These are phyloP conservation scores for Vireo altiloquus DNA, from an alignment of 2,113 vertebrate genomes.

Conservation along the genomic window DNA sequence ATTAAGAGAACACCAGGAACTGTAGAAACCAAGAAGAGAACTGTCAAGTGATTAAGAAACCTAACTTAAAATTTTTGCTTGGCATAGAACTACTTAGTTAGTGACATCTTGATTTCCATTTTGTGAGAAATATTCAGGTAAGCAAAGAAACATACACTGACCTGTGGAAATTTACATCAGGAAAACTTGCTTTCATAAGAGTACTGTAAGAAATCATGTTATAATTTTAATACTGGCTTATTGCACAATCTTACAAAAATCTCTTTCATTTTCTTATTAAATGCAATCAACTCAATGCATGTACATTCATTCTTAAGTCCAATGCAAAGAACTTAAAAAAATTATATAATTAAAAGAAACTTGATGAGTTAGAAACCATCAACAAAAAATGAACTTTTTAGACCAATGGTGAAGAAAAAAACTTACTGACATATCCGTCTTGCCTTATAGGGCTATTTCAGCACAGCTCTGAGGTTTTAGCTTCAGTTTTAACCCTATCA, in stretches of 20 bases:
- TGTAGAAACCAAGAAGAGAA: not conserved
- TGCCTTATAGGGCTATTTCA: not conserved
- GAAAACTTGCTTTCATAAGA: not conserved
- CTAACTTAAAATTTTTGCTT: not conserved
- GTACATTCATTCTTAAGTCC: not conserved
- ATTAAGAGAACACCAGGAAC: not conserved
- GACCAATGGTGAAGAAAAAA: not conserved
- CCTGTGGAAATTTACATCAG: not conserved
- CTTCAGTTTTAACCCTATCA: not conserved
- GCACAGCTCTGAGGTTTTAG: not conserved
- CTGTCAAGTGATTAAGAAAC: not conserved
- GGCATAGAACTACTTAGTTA: not conserved
- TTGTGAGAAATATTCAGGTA: not conserved
- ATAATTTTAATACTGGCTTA: not conserved
- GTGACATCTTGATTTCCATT: not conserved
- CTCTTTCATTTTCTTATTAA: not conserved
- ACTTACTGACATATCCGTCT: not conserved
- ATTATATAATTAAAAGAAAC: not conserved
- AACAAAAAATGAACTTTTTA: not conserved
- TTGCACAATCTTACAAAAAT: not conserved
- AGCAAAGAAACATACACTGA: not conserved
- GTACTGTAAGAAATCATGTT: not conserved
- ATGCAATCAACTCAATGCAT: not conserved
- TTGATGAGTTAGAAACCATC: not conserved
- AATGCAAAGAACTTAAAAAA: not conserved